phyloP scores from a whole-genome alignment of 2,888 invertebrate genomes.

The Steinernema carpocapsae region DNA sequence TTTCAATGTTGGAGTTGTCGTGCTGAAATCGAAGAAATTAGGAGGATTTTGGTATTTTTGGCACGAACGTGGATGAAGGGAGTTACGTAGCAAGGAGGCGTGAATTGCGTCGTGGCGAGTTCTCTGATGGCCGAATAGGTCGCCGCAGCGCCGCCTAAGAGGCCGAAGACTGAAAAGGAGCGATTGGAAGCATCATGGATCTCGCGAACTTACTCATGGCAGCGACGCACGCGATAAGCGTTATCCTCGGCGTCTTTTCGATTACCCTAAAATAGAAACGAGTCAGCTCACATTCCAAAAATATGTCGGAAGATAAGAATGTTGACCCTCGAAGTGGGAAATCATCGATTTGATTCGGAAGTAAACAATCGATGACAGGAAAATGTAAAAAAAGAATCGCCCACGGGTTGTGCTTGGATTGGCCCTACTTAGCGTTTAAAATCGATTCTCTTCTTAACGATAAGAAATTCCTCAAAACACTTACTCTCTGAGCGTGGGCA shows the following conservation, averaged over 20 bases:
- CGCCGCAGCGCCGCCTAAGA: constrained; percentile 44
- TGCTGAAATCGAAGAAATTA: background rate
- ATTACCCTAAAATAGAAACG: constrained; percentile 23
- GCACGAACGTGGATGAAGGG: constrained; percentile 34
- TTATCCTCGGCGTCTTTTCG: constrained; percentile 25
- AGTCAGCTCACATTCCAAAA: too few relatives aligned
- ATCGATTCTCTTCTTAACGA: too few relatives aligned
- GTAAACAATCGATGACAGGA: too few relatives aligned
- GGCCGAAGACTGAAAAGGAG: constrained; percentile 41
- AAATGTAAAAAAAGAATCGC: too few relatives aligned
- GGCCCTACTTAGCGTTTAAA: too few relatives aligned
- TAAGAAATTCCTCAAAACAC: background rate
- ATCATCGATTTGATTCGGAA: too few relatives aligned
- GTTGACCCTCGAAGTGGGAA: too few relatives aligned
- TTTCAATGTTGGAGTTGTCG: constrained; percentile 26
- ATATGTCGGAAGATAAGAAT: too few relatives aligned
- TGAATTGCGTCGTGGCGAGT: constrained; percentile 48
- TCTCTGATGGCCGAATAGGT: constrained; percentile 50
- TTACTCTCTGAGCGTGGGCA: constrained; percentile 13
- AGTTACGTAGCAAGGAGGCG: constrained; percentile 46
- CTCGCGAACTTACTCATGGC: constrained; percentile 28
- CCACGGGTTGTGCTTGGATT: constrained; percentile 21
- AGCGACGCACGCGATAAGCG: constrained; percentile 14
- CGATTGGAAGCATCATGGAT: background rate
- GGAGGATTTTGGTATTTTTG: background rate